These are phyloP conservation scores for Odontomachus brunneus DNA, from an alignment of 1,140 invertebrate species.

Conservation along the genomic window DNA sequence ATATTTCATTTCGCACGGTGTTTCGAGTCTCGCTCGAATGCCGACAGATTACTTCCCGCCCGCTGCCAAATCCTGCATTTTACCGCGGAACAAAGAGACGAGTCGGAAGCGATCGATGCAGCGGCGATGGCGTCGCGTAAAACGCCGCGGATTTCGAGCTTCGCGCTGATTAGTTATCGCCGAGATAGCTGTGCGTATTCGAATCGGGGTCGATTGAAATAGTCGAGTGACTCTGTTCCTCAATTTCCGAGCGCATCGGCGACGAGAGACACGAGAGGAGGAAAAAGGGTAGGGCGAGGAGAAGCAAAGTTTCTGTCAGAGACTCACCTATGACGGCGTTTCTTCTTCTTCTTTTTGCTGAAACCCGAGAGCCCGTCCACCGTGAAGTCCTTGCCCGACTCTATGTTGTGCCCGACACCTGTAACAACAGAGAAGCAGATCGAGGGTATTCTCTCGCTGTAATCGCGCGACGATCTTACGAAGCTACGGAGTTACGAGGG, in stretches of 20 bases:
- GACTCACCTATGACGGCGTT: slow-evolving; percentile 94
- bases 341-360: slow-evolving; percentile 96
- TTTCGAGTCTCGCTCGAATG: slow-evolving; percentile 9
- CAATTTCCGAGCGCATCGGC: too few species aligned
- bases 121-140: not conserved
- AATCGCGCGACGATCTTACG: not conserved
- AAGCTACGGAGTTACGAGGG: too few species aligned
- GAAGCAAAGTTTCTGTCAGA: slow-evolving; percentile 78
- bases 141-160: not conserved
- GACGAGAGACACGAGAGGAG: not conserved
- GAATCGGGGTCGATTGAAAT: too few species aligned
- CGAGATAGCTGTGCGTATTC: too few species aligned
- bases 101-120: not conserved
- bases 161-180: not conserved
- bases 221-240: too few species aligned
- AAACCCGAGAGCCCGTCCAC: slow-evolving; percentile 91
- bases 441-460: not conserved
- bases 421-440: slow-evolving; percentile 70
- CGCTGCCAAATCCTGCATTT: not conserved
- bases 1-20: not conserved
- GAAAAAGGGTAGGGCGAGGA: not conserved
- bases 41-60: slow-evolving; percentile 3
- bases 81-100: slow-evolving; percentile 9
- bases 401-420: slow-evolving; percentile 86
- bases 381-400: slow-evolving; percentile 90